phyloP scores from a whole-genome alignment of 1,140 invertebrate species.

The Drosophila nigrodunni region DNA sequence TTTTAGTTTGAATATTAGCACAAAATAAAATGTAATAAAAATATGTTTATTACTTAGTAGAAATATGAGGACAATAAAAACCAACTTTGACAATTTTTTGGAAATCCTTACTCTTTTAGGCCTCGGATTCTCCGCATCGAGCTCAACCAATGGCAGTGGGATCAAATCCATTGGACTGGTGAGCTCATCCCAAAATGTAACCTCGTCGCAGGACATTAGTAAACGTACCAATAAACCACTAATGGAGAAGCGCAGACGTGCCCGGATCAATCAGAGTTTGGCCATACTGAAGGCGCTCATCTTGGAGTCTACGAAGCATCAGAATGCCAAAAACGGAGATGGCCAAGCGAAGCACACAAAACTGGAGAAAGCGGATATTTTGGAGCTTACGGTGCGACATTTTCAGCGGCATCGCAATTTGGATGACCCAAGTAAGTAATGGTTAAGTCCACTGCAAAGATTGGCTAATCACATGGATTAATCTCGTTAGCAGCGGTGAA shows the following conservation, averaged over 20 bases:
- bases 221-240: slow-evolving; percentile 93
- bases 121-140: slow-evolving; percentile 75
- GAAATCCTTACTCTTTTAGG: slow-evolving; percentile 30
- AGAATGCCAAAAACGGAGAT: slow-evolving; percentile 85
- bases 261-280: slow-evolving; percentile 95
- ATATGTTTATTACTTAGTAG: too few relatives aligned
- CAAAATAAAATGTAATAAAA: too few relatives aligned
- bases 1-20: too few relatives aligned
- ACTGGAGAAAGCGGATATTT: slow-evolving; percentile 96
- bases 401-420: slow-evolving; percentile 90
- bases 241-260: slow-evolving; percentile 95
- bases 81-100: not conserved
- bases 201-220: slow-evolving; percentile 82
- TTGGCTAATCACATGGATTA: not conserved
- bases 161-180: slow-evolving; percentile 81
- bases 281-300: slow-evolving; percentile 94
- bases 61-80: too few relatives aligned
- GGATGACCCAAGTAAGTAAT: slow-evolving; percentile 86
- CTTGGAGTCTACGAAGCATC: slow-evolving; percentile 87
- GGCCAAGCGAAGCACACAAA: slow-evolving; percentile 91
- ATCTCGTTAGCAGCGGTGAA: slow-evolving; percentile 85
- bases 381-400: slow-evolving; percentile 95
- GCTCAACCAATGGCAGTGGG: slow-evolving; percentile 74
- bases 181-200: slow-evolving; percentile 83
- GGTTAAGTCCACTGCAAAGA: not conserved